Percentiles rank a stretch among this genome's conserved stretches.
Conservation (phyloP, 1,140 invertebrate species). For the Scaptodrosophila lebanonensis region DNA sequence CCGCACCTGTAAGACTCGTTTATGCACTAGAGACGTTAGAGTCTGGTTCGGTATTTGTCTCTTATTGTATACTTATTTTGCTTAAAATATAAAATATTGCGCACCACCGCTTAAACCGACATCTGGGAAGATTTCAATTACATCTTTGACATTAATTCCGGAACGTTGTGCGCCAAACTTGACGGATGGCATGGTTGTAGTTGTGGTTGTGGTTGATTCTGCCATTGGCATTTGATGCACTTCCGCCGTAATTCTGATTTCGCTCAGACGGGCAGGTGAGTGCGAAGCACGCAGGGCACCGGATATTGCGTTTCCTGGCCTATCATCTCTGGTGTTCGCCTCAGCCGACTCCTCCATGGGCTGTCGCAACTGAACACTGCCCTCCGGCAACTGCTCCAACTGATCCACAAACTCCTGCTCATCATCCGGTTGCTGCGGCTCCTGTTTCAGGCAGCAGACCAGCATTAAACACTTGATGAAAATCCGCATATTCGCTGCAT, state of each 20-base stretch:
- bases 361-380: slow-evolving; percentile 5
- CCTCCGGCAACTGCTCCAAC: slow-evolving; percentile 13
- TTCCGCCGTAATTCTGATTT: slow-evolving; percentile 34
- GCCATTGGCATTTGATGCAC: slow-evolving; percentile 22
- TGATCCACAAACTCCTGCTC: slow-evolving; percentile 26
- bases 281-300: slow-evolving; percentile 31
- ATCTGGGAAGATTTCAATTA: slow-evolving; percentile 40
- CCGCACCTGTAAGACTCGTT: no score
- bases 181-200: neutral
- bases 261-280: slow-evolving; percentile 37
- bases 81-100: slow-evolving; percentile 13
- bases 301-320: no score
- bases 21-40: no score
- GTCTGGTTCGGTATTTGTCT: no score
- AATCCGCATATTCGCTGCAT: slow-evolving; percentile 26
- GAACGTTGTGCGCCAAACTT: slow-evolving; percentile 10
- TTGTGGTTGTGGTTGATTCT: neutral
- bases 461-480: slow-evolving; percentile 25
- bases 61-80: neutral
- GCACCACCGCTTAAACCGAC: slow-evolving; percentile 15
- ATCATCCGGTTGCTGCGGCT: slow-evolving; percentile 17
- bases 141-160: slow-evolving; percentile 30
- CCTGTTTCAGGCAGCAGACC: slow-evolving; percentile 20
- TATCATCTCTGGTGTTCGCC: neutral
- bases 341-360: neutral